Base-by-base conservation (phyloP, 2,113 vertebrate genomes). In the Labeo catla region DNA sequence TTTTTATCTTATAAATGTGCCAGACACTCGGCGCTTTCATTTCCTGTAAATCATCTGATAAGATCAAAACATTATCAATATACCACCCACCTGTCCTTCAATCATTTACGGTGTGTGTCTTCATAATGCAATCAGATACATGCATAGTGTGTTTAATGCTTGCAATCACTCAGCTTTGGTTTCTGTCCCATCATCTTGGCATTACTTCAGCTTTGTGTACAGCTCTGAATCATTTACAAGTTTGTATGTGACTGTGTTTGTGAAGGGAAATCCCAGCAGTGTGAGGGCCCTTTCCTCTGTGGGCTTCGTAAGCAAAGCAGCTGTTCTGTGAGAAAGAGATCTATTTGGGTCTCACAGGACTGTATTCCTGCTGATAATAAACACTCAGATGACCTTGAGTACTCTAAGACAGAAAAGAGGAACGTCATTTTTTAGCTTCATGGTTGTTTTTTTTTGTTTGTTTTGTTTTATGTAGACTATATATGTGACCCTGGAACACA, bases 251-350 rank as follows among this genome's bases (percentile, higher is more conserved):
- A 76, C 47, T 59, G 21, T 78, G 50, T 43, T n/a, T 80, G 21
- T 47, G 54, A 65, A 81, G 57, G 79, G 79, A 47, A 81, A 81
- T 81, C 79, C 79, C 59, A 23, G 21, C 4, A 65, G 79, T 65
- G 57, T 59, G 50, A 78, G 34, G 74, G 76, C 21, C 3, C 11
- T 36, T 76, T 80, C 57, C 77, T 80, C 36, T 45, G 54, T n/a
- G 54, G 54, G 77, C 34, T 61, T n/a, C 23, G 36, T 28, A 47
- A 81, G 59, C 59, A 47, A 28, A 10, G 78, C 39, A 16, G 39
- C 59, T 49, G 39, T 65, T 65, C 43, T 81, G 78, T 81, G 78
- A 81, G 79, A 81, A 65, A 81, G 39, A 81, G 59, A 43, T 65
- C 59, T 28, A 34, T 81, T 65, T 81, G 34, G 43, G 59, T 81